These are phyloP conservation scores for Corynorhinus townsendii DNA, from an alignment of 2,113 vertebrate genomes.

Conservation along the genomic window DNA sequence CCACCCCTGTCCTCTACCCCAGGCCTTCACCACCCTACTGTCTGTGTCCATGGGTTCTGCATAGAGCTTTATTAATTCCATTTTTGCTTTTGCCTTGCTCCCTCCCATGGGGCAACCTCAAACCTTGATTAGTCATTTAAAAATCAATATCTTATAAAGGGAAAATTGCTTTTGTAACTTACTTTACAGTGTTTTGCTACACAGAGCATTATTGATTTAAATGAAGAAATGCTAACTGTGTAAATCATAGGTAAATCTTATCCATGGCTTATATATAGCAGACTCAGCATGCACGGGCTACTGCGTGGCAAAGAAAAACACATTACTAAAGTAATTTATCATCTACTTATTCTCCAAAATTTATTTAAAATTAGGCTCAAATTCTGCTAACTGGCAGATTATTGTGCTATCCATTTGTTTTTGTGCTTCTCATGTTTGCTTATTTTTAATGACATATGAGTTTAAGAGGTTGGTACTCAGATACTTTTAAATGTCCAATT, in stretches of 20 bases:
- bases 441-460: neutral
- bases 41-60: no score
- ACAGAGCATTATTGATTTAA: slow-evolving; percentile 66
- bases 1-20: no score
- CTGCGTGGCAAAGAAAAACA: slow-evolving; percentile 29
- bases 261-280: slow-evolving; percentile 24
- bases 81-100: slow-evolving; percentile 46
- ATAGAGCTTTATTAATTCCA: slow-evolving; percentile 51
- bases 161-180: slow-evolving; percentile 72
- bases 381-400: slow-evolving; percentile 10
- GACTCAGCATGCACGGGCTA: slow-evolving; percentile 41
- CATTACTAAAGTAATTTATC: slow-evolving; percentile 48
- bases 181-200: slow-evolving; percentile 39
- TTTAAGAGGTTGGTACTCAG: neutral
- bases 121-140: slow-evolving; percentile 73
- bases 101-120: slow-evolving; percentile 30
- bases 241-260: slow-evolving; percentile 68
- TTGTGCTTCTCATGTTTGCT: neutral
- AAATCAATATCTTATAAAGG: slow-evolving; percentile 74
- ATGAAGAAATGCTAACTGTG: slow-evolving; percentile 63
- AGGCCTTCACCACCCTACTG: no score
- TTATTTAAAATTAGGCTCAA: slow-evolving; percentile 54
- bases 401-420: neutral
- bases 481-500: neutral
- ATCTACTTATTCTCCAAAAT: slow-evolving; percentile 45